Conservation (phyloP, 1,140 invertebrate genomes). For the Drosophila albomicans region DNA sequence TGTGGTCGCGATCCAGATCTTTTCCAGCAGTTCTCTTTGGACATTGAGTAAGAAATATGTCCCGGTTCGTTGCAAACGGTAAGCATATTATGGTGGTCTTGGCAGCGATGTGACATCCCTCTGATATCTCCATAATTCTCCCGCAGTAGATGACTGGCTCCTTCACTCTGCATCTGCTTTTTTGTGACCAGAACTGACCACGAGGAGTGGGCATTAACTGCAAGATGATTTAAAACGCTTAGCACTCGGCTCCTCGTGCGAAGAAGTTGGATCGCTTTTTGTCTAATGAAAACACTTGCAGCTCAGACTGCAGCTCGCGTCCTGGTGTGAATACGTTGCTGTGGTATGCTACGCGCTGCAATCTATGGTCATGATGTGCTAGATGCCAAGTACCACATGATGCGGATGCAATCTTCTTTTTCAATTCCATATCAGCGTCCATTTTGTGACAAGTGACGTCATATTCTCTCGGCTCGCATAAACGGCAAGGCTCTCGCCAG, state of each 20-base stretch:
- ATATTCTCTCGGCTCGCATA: constrained; percentile 11
- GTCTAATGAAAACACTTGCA: background rate
- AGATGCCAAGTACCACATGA: background rate
- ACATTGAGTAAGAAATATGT: constrained; percentile 8
- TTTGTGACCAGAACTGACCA: too few species aligned
- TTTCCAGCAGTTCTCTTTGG: constrained; percentile 1
- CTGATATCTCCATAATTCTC: too few species aligned
- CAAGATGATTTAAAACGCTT: too few species aligned
- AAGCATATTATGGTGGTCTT: too few species aligned
- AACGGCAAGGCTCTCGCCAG: background rate
- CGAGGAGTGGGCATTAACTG: too few species aligned
- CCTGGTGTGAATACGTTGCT: background rate
- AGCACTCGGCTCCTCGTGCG: too few species aligned
- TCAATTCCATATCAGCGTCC: constrained; percentile 7
- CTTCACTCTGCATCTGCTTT: too few species aligned
- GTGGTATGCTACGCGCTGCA: background rate
- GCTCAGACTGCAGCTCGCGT: background rate
- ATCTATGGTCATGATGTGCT: background rate
- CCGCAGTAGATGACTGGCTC: too few species aligned
- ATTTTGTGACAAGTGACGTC: constrained; percentile 7
- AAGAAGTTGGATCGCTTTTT: too few species aligned
- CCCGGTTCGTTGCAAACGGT: too few species aligned
- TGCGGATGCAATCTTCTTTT: constrained; percentile 2
- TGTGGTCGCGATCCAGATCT: background rate
- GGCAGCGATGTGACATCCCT: too few species aligned